These are phyloP conservation scores for Sinocyclocheilus rhinocerous DNA, from an alignment of 2,113 vertebrate genomes.

Conservation along the genomic window DNA sequence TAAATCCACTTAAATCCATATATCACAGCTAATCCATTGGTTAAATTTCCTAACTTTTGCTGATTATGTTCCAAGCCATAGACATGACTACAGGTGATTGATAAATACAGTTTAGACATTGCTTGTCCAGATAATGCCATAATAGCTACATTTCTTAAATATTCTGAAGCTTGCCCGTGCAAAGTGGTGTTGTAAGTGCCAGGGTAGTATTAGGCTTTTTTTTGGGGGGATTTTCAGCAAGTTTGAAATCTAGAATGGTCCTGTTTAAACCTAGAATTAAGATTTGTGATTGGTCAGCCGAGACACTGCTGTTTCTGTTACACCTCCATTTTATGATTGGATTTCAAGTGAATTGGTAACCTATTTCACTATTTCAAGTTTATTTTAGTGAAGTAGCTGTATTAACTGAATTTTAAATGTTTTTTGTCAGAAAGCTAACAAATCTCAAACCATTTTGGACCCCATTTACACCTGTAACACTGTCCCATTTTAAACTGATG, in stretches of 20 bases:
- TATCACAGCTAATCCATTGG: background rate
- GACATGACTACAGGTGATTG: background rate
- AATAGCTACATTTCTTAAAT: background rate
- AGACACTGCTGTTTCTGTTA: background rate
- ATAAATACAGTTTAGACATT: background rate
- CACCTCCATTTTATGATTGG: background rate
- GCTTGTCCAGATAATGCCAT: background rate
- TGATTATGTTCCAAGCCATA: background rate
- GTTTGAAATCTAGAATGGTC: too few species aligned
- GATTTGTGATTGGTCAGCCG: background rate
- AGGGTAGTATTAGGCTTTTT: background rate
- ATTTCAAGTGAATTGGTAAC: background rate
- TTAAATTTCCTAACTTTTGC: slow-evolving; percentile 1
- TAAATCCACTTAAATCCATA: slow-evolving; percentile 6
- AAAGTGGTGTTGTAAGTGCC: background rate
- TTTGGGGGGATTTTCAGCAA: background rate
- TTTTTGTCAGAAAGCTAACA: background rate
- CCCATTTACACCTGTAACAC: too few species aligned
- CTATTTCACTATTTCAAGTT: background rate
- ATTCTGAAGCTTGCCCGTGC: background rate
- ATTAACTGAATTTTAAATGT: background rate
- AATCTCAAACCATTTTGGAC: background rate
- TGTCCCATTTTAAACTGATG: too few species aligned
- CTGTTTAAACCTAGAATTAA: background rate
- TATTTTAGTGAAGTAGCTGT: background rate